Evolutionary conservation across 2,113 vertebrate genomes (phyloP), one percentile per base, ranked within the genome.

Genomic region (Polyodon spathula): DNA sequence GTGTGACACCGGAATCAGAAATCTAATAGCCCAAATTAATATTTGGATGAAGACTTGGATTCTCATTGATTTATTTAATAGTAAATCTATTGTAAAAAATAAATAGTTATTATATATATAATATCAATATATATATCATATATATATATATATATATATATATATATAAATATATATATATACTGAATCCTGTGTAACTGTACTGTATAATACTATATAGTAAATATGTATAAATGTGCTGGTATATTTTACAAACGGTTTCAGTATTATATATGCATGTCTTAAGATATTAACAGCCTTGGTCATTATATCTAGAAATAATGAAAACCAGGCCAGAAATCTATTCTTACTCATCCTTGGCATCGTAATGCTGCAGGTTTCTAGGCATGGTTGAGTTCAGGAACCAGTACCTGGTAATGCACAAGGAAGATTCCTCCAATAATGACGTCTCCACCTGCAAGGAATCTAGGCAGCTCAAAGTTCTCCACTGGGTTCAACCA

Each of bases 391-490:
- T 83, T 76, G 14, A 76, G 61, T 46, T 75, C 62, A 56, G 79
- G 78, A 70, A 84, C 78, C 55, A 81, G 79, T 56, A 83, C 71
- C 52, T 75, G 68, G 50, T 80, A 80, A 48, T 82, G 80, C 54
- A 82, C 66, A 15, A 78, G 76, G 58, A 82, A 80, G 56, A 82
- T 71, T 16, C 76, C 80, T 54, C 76, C 78, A 27, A 82, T 76
- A 7, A 70, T 64, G 46, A 75, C 71, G 63, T 76, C 70, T 37
- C 80, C 80, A 43, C 67, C 50, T 56, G 71, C 66, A 16, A 60
- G 42, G 44, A 82, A 78, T 8, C 57, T 66, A 42, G 77, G 74
- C 17, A 27, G 27, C 27, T 27, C 27, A 27, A 27, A 27, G 27
- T n/a, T n/a, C n/a, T n/a, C n/a, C n/a, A n/a, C n/a, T n/a, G n/a